Base-by-base conservation (phyloP, 1,140 invertebrate species). In the Brachionus manjavacas region DNA sequence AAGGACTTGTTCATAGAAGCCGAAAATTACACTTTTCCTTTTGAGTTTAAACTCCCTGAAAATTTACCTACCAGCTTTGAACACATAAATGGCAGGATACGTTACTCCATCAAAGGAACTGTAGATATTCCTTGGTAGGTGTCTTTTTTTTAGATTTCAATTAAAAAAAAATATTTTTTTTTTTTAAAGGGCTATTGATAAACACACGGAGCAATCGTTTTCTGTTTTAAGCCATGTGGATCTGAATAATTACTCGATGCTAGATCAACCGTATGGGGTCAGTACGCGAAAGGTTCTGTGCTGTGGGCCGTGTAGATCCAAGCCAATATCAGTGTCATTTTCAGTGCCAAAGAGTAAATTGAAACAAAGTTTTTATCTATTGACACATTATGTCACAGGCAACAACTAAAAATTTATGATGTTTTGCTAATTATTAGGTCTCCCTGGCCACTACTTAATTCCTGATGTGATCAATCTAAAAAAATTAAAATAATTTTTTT, bases 21-120 rank as follows among this genome's bases (percentile, higher is more conserved):
- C 0, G 90, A 90, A 20, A 79, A 86, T 16, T 89, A 90, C 84
- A 86, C 86, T 12, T 91, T 90, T 85, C 89, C 89, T 4, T 91
- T 91, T 85, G 87, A 88, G 76, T 90, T 91, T 86, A 87, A 87
- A 28, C 86, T 91, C n/a, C 90, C 90, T 14, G 85, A 86, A 12
- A 88, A 88, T 85, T 85, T 90, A n/a, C 91, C 91, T 0, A 88
- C 89, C 0, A 91, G 90, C 8, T 91, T 91, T 85, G 88, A 89
- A 85, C 90, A 90, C 35, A 86, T 89, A 3, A 87, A 87, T 83
- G 91, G 91, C 4, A 89, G 88, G 76, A 87, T 91, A 8, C 86
- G 89, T 0, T 91, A 91, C 86, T 89, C 87, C 84, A 87, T 88
- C 35, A 89, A 89, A 85, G 90, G 88, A 7, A 88, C 87, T 1